phyloP scores from a whole-genome alignment of 2,888 invertebrate species.

The Ommatoiulus sabulosus region DNA sequence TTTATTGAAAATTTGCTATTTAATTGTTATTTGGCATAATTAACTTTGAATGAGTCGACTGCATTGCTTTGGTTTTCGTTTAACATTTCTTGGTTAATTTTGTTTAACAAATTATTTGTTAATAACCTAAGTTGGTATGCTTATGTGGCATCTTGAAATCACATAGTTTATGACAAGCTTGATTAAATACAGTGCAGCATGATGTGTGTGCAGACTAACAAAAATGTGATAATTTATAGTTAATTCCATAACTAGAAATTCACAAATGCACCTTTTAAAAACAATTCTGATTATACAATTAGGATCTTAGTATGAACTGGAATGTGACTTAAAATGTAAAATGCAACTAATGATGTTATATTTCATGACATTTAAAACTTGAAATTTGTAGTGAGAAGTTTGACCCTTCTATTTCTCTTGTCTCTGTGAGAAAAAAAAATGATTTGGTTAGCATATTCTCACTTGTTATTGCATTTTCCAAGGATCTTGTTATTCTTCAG shows the following conservation, averaged over 20 bases:
- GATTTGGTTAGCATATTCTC: no score
- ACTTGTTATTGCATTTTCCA: no score
- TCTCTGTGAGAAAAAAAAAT: no score
- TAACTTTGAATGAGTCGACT: not conserved
- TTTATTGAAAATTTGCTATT: not conserved
- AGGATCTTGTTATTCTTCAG: no score
- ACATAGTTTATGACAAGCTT: not conserved
- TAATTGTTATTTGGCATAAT: slow-evolving; percentile 19
- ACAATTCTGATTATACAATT: not conserved
- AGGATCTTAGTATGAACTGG: not conserved
- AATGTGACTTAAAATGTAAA: not conserved
- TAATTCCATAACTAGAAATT: not conserved
- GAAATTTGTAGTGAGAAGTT: no score
- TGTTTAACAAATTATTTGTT: not conserved
- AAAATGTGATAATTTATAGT: not conserved
- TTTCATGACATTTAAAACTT: not conserved
- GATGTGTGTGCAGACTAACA: not conserved
- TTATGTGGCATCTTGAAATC: not conserved
- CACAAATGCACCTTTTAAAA: not conserved
- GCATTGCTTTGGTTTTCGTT: not conserved
- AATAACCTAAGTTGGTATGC: slow-evolving; percentile 3
- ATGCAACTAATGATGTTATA: not conserved
- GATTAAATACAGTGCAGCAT: not conserved
- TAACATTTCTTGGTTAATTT: not conserved
- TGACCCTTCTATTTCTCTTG: no score